Conservation (phyloP, 1,140 invertebrate species). For the Tetramorium simillimum region DNA sequence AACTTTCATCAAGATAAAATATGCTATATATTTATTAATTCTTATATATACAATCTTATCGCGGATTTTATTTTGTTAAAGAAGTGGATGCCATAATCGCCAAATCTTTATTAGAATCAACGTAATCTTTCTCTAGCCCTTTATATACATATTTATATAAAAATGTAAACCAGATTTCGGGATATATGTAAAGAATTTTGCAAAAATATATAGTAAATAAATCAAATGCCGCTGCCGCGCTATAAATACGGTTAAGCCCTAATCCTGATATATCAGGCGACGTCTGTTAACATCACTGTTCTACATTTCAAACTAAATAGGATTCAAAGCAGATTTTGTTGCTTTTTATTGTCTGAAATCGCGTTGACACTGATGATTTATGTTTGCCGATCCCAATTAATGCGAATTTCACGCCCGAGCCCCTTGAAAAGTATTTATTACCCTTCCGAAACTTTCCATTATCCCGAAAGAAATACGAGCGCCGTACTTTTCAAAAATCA, state of each 20-base stretch:
- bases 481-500: slow-evolving; percentile 9
- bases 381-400: slow-evolving; percentile 43
- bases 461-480: slow-evolving; percentile 32
- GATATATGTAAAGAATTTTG: slow-evolving; percentile 30
- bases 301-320: slow-evolving; percentile 48
- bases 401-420: slow-evolving; percentile 21
- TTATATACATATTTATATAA: slow-evolving; percentile 5
- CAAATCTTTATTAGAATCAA: not conserved
- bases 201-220: slow-evolving; percentile 44
- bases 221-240: slow-evolving; percentile 28
- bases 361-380: slow-evolving; percentile 30
- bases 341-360: slow-evolving; percentile 40
- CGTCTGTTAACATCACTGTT: slow-evolving; percentile 48
- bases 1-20: not conserved
- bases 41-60: not conserved
- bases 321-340: slow-evolving; percentile 42
- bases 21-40: not conserved
- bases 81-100: not conserved
- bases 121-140: not conserved
- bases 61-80: not conserved
- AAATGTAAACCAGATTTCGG: slow-evolving; percentile 9
- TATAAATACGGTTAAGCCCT: slow-evolving; percentile 47
- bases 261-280: slow-evolving; percentile 53
- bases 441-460: slow-evolving; percentile 29
- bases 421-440: slow-evolving; percentile 45